Conservation (phyloP, 1,140 invertebrate species). For the Helicoverpa armigera region DNA sequence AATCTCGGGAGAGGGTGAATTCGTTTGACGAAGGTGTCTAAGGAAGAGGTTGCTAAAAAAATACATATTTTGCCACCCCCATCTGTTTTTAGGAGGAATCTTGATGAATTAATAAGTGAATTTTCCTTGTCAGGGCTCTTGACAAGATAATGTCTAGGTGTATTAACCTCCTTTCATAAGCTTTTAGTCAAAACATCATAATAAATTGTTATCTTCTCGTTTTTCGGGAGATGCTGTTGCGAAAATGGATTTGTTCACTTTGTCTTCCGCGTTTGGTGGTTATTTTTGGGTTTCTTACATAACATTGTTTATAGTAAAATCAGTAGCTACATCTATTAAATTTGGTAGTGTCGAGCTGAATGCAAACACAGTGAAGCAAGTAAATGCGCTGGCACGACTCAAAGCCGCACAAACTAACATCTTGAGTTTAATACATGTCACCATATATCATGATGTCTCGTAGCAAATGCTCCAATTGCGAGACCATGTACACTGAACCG, state of each 20-base stretch:
- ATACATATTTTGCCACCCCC: slow-evolving; percentile 24
- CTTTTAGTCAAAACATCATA: slow-evolving; percentile 35
- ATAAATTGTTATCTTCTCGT: slow-evolving; percentile 7
- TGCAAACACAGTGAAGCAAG: slow-evolving; percentile 17
- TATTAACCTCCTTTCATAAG: slow-evolving; percentile 30
- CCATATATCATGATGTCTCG: slow-evolving; percentile 41
- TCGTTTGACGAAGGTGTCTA: slow-evolving; percentile 32
- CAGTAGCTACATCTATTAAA: neutral
- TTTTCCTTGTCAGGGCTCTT: slow-evolving; percentile 36
- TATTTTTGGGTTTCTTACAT: neutral
- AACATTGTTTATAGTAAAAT: neutral
- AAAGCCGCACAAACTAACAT: slow-evolving; percentile 38
- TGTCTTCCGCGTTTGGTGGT: neutral
- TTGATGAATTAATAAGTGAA: slow-evolving; percentile 40
- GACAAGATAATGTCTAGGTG: slow-evolving; percentile 31
- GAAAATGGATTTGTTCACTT: neutral
- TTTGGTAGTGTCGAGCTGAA: slow-evolving; percentile 6
- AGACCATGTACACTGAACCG: slow-evolving; percentile 14
- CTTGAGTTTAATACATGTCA: slow-evolving; percentile 41
- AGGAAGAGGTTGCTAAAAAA: slow-evolving; percentile 19
- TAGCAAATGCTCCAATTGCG: slow-evolving; percentile 26
- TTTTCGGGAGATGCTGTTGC: neutral
- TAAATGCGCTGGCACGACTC: slow-evolving; percentile 31
- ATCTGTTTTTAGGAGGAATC: slow-evolving; percentile 26
- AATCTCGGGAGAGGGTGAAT: slow-evolving; percentile 34